A percentile compares a stretch with the other conserved stretches of the same genome.
phyloP scores from a whole-genome alignment of 2,113 vertebrate species.

The Macroglossus sobrinus region DNA sequence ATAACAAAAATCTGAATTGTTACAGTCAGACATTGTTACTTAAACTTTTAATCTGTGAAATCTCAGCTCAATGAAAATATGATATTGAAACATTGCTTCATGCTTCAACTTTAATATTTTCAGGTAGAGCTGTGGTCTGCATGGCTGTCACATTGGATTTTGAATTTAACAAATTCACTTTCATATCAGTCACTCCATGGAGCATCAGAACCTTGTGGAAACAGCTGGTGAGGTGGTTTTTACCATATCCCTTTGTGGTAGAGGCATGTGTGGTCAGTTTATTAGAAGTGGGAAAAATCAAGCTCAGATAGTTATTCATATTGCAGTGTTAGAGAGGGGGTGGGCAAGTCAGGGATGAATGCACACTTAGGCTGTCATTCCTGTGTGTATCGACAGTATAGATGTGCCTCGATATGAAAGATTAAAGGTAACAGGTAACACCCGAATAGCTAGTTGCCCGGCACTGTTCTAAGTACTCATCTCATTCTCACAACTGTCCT shows the following conservation, averaged over 20 bases:
- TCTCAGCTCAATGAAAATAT: neutral
- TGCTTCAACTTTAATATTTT: conserved; percentile 18
- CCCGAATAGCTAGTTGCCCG: neutral
- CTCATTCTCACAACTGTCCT: neutral
- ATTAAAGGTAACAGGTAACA: neutral
- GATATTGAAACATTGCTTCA: neutral
- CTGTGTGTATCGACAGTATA: neutral
- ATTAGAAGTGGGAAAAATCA: neutral
- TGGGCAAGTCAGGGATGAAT: neutral
- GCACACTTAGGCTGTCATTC: neutral
- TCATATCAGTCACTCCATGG: neutral
- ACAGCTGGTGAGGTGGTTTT: neutral
- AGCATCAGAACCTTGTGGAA: neutral
- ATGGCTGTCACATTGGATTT: neutral
- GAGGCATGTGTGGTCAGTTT: neutral
- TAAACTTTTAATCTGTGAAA: neutral
- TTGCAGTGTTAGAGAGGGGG: neutral
- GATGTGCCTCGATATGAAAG: neutral
- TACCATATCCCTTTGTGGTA: neutral
- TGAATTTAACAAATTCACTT: conserved; percentile 18
- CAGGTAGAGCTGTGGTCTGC: neutral
- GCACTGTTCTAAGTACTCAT: neutral
- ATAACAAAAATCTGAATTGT: neutral
- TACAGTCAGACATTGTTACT: neutral
- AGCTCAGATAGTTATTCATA: neutral